phyloP scores from a whole-genome alignment of 1,140 invertebrate genomes.

The Cydia amplana region DNA sequence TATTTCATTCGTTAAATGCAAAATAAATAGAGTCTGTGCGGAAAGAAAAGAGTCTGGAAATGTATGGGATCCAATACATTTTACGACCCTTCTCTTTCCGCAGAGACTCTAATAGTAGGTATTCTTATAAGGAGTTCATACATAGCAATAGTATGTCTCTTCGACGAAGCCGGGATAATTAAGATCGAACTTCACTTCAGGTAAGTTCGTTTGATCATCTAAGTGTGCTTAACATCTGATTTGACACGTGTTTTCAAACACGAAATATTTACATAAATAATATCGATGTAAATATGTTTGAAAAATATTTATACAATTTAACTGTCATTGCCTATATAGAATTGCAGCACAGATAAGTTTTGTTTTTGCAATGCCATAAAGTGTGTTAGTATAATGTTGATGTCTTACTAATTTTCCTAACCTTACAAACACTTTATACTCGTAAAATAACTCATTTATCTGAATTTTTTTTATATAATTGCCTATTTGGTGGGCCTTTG shows the following conservation, averaged over 20 bases:
- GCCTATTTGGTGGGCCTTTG: too few relatives aligned
- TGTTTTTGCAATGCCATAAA: background rate
- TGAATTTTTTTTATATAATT: background rate
- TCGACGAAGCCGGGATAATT: too few relatives aligned
- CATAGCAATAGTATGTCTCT: background rate
- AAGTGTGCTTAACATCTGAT: too few relatives aligned
- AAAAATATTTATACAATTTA: background rate
- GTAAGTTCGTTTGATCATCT: too few relatives aligned
- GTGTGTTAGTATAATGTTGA: background rate
- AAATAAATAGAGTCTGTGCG: too few relatives aligned
- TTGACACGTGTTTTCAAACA: background rate
- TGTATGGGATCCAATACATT: too few relatives aligned
- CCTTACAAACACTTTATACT: background rate
- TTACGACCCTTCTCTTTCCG: too few relatives aligned
- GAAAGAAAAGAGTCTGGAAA: too few relatives aligned
- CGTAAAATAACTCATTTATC: background rate
- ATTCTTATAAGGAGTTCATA: background rate
- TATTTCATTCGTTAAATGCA: background rate
- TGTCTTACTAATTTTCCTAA: too few relatives aligned
- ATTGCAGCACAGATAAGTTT: background rate
- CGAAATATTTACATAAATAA: background rate
- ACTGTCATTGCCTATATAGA: background rate
- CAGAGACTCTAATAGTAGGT: too few relatives aligned
- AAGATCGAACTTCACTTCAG: too few relatives aligned
- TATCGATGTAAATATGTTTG: conserved; percentile 3